Evolutionary conservation across 92 coral and sea anemone genomes (phyloP), one percentile per base, ranked within the genome.

Genomic region (Galaxea fascicularis): DNA sequence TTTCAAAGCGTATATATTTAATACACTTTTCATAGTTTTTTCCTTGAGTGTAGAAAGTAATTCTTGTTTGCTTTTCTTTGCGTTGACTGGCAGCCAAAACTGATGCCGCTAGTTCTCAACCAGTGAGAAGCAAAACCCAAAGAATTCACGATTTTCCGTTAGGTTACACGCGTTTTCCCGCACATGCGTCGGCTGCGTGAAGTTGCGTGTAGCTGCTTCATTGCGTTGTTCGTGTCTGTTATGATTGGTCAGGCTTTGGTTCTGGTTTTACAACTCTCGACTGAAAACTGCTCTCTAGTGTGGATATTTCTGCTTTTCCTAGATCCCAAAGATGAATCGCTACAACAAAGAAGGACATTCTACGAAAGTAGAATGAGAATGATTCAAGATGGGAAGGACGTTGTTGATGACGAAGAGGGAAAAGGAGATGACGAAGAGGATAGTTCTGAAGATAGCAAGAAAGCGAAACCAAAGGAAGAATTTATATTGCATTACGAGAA

Each of bases 401-500:
- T 7, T 53, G 69, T 54, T 0, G 85, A 80, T 1, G 85, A 79
- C 1, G 76, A 69, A 10, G 76, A 58, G n/a, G n/a, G n/a, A n/a
- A n/a, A 77, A 15, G 57, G 44, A 1, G 78, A 39, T 0, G 60
- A 25, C 20, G 46, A 82, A 10, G 86, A 82, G 8, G 70, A 69
- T 18, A 44, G 4, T n/a, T 35, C 67, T 5, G 68, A 68, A 30
- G 77, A 54, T 0, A 25, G 52, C 24, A 56, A 30, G 4, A 56
- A 82, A 21, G 27, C 69, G 0, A n/a, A 51, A 15, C 74, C 65
- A 49, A 92, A 82, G 76, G 85, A 85, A 78, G 89, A 92, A 14
- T 96, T 65, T 76, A 94, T 92, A 85, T 74, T 57, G 28, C 75
- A 73, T 52, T 96, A 96, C 78, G 95, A 86, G 73, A 83, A 91